These are phyloP conservation scores for Scaptomyza reducta DNA, from an alignment of 2,888 invertebrate species.

Conservation along the genomic window DNA sequence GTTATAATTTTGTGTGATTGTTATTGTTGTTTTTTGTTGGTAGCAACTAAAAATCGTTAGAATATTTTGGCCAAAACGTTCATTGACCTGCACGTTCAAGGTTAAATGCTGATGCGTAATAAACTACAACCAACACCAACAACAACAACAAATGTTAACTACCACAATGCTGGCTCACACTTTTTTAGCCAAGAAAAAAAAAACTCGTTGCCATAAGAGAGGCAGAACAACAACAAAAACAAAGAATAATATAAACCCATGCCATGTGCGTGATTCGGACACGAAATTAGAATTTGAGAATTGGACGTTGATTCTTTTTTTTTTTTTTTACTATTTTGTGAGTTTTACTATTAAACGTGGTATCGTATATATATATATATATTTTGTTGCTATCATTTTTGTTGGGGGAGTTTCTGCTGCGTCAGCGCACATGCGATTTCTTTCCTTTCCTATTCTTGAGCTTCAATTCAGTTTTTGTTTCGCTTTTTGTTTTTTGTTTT, in stretches of 20 bases:
- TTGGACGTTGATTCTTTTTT: slow-evolving; percentile 35
- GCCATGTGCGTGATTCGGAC: slow-evolving; percentile 53
- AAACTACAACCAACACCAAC: slow-evolving; percentile 45
- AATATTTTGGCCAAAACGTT: slow-evolving; percentile 81
- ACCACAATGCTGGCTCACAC: slow-evolving; percentile 62
- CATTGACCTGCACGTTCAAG: slow-evolving; percentile 81
- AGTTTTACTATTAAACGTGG: slow-evolving; percentile 42
- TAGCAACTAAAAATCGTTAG: slow-evolving; percentile 65
- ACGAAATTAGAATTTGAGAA: slow-evolving; percentile 20
- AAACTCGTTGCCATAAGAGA: slow-evolving; percentile 57
- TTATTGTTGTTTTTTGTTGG: slow-evolving; percentile 37
- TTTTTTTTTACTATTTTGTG: slow-evolving; percentile 34
- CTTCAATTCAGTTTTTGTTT: background rate
- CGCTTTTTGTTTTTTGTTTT: background rate
- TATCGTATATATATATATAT: background rate
- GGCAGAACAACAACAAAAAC: slow-evolving; percentile 19
- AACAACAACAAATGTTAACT: slow-evolving; percentile 34
- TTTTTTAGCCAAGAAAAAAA: slow-evolving; percentile 51
- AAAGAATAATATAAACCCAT: slow-evolving; percentile 36
- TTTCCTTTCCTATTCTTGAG: slow-evolving; percentile 33
- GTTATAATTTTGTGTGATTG: slow-evolving; percentile 42
- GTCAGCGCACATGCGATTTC: slow-evolving; percentile 71
- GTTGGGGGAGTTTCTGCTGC: slow-evolving; percentile 65
- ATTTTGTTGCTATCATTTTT: background rate
- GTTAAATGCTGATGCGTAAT: slow-evolving; percentile 80